phyloP scores from a whole-genome alignment of 2,888 invertebrate genomes.

The Axea sp. region DNA sequence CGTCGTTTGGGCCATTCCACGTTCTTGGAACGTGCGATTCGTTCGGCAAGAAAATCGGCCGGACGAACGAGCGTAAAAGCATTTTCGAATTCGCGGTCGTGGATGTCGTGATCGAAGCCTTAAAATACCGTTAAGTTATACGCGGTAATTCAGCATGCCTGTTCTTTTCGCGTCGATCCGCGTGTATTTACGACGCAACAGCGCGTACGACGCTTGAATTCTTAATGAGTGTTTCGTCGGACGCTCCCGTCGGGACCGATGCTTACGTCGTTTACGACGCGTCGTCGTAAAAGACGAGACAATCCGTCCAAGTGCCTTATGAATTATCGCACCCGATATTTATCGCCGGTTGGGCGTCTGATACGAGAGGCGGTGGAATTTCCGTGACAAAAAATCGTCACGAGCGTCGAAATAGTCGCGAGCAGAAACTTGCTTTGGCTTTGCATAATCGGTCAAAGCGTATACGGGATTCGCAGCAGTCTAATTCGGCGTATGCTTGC shows the following conservation, averaged over 20 bases:
- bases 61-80: constrained; percentile 7
- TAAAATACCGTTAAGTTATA: constrained; percentile 51
- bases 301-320: constrained; percentile 2
- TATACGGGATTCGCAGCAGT: constrained; percentile 54
- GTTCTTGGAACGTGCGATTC: no score
- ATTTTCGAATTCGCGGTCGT: constrained; percentile 23
- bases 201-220: constrained; percentile 61
- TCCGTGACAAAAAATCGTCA: not conserved
- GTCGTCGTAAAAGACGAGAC: constrained; percentile 26
- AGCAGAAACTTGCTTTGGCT: not conserved
- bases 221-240: constrained; percentile 40
- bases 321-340: constrained; percentile 11
- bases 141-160: constrained; percentile 63
- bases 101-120: constrained; percentile 28
- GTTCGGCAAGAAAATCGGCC: not conserved
- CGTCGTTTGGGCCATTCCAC: no score
- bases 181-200: constrained; percentile 58
- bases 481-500: constrained; percentile 67
- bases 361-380: no score
- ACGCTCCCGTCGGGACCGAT: constrained; percentile 40
- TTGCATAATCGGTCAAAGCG: constrained; percentile 10
- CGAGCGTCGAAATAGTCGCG: no score
- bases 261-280: no score
- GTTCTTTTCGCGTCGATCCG: constrained; percentile 53
- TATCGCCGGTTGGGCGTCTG: constrained; percentile 1